A percentile compares a stretch with the other conserved stretches of the same genome.
phyloP scores from a whole-genome alignment of 2,888 invertebrate genomes.

The Dexiosoma caninum region DNA sequence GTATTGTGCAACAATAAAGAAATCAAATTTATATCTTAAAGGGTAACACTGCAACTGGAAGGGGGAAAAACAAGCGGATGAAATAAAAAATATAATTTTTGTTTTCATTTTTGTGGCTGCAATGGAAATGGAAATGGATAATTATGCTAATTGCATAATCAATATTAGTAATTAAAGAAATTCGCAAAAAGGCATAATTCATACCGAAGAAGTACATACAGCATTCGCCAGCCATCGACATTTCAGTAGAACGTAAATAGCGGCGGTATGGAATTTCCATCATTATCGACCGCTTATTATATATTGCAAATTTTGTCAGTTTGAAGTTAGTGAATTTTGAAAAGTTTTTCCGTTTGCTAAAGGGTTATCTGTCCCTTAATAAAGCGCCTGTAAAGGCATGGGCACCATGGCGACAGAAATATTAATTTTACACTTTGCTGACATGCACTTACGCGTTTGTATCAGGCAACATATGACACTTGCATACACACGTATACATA shows the following conservation, averaged over 20 bases:
- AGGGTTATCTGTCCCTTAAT: not conserved
- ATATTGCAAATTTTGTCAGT: too few relatives aligned
- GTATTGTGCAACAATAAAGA: not conserved
- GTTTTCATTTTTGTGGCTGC: not conserved
- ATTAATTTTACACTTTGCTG: slow-evolving; percentile 37
- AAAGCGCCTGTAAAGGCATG: not conserved
- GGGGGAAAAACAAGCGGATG: not conserved
- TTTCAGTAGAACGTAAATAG: too few relatives aligned
- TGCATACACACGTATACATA: not conserved
- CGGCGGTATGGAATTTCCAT: too few relatives aligned
- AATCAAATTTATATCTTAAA: not conserved
- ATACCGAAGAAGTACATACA: too few relatives aligned
- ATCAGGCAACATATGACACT: too few relatives aligned
- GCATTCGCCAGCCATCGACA: too few relatives aligned
- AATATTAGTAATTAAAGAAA: too few relatives aligned
- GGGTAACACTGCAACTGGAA: not conserved
- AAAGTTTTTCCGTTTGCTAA: not conserved
- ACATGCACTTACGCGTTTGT: not conserved
- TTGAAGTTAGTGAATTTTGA: too few relatives aligned
- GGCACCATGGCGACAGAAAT: not conserved
- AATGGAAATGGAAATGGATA: too few relatives aligned
- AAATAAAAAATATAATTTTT: not conserved
- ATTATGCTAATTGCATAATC: too few relatives aligned
- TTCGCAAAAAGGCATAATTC: too few relatives aligned
- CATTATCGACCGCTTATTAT: too few relatives aligned